These are phyloP conservation scores for Monochamus alternatus DNA, from an alignment of 2,888 invertebrate species.

Conservation along the genomic window DNA sequence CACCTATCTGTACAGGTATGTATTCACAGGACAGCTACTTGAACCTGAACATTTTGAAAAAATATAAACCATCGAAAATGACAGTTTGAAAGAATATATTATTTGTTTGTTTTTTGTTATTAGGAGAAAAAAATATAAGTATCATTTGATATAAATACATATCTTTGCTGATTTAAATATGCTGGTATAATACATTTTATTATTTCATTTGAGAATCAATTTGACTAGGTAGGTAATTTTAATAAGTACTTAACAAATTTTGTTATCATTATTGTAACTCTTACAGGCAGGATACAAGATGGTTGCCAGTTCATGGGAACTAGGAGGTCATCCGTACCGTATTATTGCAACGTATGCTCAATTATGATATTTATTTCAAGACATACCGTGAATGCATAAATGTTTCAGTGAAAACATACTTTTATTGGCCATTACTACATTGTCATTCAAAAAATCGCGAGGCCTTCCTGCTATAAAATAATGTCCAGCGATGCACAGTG, in stretches of 20 bases:
- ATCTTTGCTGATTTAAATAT: too few species aligned
- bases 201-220: too few species aligned
- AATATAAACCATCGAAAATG: too few species aligned
- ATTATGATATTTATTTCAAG: background rate
- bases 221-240: too few species aligned
- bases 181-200: too few species aligned
- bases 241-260: background rate
- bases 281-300: background rate
- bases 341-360: background rate
- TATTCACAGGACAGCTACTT: too few species aligned
- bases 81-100: too few species aligned
- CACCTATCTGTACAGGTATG: too few species aligned
- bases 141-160: too few species aligned
- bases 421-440: background rate
- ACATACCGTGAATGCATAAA: background rate
- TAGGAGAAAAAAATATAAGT: too few species aligned
- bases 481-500: background rate
- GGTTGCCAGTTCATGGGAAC: background rate
- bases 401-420: background rate
- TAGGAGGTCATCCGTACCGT: background rate
- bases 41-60: too few species aligned
- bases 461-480: constrained; percentile 15
- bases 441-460: constrained; percentile 10
- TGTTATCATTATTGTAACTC: background rate
- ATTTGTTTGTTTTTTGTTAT: too few species aligned